Base-by-base conservation (phyloP, 2,113 vertebrate genomes). In the Mystacornis crossleyi region DNA sequence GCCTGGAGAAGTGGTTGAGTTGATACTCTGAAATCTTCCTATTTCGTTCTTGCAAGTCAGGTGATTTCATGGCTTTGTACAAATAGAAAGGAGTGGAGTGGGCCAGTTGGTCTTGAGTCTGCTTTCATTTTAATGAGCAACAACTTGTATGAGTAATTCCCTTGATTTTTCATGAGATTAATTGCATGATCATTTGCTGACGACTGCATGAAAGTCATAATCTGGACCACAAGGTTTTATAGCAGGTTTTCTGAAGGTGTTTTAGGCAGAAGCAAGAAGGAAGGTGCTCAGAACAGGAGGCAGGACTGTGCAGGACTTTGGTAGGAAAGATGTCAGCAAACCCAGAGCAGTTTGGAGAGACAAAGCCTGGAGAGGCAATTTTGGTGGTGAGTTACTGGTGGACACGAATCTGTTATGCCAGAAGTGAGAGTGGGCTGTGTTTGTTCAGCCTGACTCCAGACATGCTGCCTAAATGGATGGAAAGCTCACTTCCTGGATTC, bases 401-500 rank as follows among this genome's bases (percentile, higher is more conserved):
- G 51, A 38, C 1, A 0, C 8, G 6, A 31, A 81, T 92, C 47
- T 90, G 40, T 78, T 83, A 43, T 93, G 81, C 31, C 79, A 86
- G 60, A 69, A 94, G 34, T 62, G 42, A 50, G 67, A 77, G 36
- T 42, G 55, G 65, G 60, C n/a, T 81, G 23, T 89, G 75, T 96
- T 95, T 96, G 67, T 94, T 94, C 90, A 89, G 88, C 64, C 80
- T 92, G 71, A 42, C 36, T 89, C n/a, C 69, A 92, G 75, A 70
- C 57, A 8, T 14, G 36, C 73, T 91, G 69, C 34, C 67, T 10
- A 2, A 78, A 78, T 67, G 77, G 65, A 61, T 48, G 77, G 86
- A 72, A 95, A 89, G 36, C 47, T 93, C 36, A 38, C 66, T 93
- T 95, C 85, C 88, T 16, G 0, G 13, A 89, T 96, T 92, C 95